These are phyloP conservation scores for Brachionus plicatilis DNA, from an alignment of 1,140 invertebrate species.

Conservation along the genomic window DNA sequence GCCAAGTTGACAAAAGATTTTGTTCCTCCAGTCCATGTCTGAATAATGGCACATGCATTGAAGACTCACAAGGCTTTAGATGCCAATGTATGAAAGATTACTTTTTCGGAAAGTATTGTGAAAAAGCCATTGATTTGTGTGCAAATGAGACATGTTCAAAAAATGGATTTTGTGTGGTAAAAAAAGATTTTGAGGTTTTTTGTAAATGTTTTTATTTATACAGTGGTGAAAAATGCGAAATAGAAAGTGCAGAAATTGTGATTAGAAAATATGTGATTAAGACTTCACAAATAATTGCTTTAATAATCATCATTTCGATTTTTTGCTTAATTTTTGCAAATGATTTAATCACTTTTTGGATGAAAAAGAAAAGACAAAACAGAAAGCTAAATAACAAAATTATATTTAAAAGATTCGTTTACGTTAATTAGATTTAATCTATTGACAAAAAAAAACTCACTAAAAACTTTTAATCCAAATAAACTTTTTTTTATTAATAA, in stretches of 20 bases:
- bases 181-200: neutral
- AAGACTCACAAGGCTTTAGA: neutral
- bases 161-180: neutral
- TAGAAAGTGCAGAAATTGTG: neutral
- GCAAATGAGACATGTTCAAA: neutral
- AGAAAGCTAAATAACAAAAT: neutral
- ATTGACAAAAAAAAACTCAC: neutral
- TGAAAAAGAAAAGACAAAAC: neutral
- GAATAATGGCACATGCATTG: conserved; percentile 27
- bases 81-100: neutral
- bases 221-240: conserved; percentile 1
- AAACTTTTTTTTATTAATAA: neutral
- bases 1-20: conserved; percentile 23
- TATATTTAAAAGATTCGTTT: neutral
- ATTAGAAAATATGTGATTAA: neutral
- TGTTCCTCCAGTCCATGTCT: conserved; percentile 41
- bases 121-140: neutral
- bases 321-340: neutral
- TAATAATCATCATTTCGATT: neutral
- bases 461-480: neutral
- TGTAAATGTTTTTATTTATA: conserved; percentile 12
- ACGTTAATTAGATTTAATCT: too few species aligned
- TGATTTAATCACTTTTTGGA: neutral
- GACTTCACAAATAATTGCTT: neutral
- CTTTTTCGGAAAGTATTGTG: neutral